Evolutionary conservation across 2,888 invertebrate genomes (phyloP).

Genomic region (Drosophila rellima): DNA sequence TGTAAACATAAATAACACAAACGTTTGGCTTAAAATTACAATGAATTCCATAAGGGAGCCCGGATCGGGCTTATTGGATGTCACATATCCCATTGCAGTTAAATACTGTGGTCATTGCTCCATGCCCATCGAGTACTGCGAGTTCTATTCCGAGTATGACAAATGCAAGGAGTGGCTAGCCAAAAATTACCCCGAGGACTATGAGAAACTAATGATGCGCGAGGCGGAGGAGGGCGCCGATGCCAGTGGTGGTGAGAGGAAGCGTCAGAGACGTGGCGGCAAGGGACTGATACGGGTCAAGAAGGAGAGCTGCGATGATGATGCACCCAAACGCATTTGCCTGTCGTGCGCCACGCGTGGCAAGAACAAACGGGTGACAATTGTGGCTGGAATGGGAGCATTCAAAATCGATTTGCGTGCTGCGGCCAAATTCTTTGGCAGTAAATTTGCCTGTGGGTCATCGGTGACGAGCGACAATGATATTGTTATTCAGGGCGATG

Average conservation of each 20-base stretch:
- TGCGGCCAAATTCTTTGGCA: conserved; percentile 52
- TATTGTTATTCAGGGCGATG: conserved; percentile 52
- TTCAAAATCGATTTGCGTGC: conserved; percentile 50
- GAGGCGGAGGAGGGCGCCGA: conserved; percentile 20
- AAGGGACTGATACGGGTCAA: conserved; percentile 40
- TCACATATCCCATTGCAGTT: conserved; percentile 43
- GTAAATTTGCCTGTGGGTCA: conserved; percentile 47
- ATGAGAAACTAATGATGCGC: conserved; percentile 20
- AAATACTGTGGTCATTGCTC: conserved; percentile 54
- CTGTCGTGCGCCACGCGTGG: conserved; percentile 43
- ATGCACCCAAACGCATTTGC: conserved; percentile 25
- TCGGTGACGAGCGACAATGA: conserved; percentile 43
- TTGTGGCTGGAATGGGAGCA: conserved; percentile 36
- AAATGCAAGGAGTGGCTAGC: conserved; percentile 55
- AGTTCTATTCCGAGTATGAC: conserved; percentile 48
- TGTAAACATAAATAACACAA: conserved; percentile 6
- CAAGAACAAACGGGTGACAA: conserved; percentile 52
- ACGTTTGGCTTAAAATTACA: conserved; percentile 29
- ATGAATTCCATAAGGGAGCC: conserved; percentile 24
- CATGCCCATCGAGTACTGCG: conserved; percentile 56
- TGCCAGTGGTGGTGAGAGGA: conserved; percentile 31
- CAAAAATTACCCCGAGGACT: conserved; percentile 44
- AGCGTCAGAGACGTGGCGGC: conserved; percentile 49
- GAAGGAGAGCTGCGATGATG: conserved; percentile 28
- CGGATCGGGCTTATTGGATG: not conserved